Percentiles rank a stretch among this genome's conserved stretches.
Evolutionary conservation across 2,888 invertebrate genomes (phyloP).

Genomic region (Heliconius hortense): DNA sequence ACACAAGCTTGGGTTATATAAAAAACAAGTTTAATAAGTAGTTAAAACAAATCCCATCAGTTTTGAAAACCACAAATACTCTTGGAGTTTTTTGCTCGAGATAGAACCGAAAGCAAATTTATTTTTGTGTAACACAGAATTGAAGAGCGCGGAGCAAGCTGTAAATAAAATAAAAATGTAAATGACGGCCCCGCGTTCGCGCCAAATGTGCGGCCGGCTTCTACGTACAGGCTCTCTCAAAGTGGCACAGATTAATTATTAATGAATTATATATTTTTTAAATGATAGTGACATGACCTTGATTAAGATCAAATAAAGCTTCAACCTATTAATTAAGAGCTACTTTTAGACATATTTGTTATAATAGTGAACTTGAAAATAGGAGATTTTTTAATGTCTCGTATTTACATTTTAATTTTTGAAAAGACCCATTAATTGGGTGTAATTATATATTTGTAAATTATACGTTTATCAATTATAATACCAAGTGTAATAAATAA

Average conservation of each 20-base stretch:
- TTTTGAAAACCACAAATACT: conserved; percentile 36
- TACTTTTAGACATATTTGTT: neutral
- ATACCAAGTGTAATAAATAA: neutral
- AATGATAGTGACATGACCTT: neutral
- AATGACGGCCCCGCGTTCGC: conserved; percentile 48
- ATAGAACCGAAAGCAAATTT: conserved; percentile 41
- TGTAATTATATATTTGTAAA: neutral
- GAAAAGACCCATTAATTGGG: neutral
- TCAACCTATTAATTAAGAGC: neutral
- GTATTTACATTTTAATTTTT: no score
- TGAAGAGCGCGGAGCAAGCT: conserved; percentile 42
- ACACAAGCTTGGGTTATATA: conserved; percentile 9
- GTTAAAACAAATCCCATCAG: conserved; percentile 27
- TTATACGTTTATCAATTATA: neutral
- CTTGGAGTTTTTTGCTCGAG: conserved; percentile 36
- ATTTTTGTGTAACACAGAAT: conserved; percentile 42
- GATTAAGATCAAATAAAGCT: neutral
- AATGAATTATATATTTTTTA: neutral
- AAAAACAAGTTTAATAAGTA: conserved; percentile 22
- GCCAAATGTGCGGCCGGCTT: conserved; percentile 45
- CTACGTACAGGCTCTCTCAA: conserved; percentile 45
- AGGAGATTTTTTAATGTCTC: no score
- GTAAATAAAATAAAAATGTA: conserved; percentile 58
- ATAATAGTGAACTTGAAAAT: no score
- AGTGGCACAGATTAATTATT: conserved; percentile 27